Conservation (phyloP, 1,140 invertebrate genomes). For the Colletes latitarsis region DNA sequence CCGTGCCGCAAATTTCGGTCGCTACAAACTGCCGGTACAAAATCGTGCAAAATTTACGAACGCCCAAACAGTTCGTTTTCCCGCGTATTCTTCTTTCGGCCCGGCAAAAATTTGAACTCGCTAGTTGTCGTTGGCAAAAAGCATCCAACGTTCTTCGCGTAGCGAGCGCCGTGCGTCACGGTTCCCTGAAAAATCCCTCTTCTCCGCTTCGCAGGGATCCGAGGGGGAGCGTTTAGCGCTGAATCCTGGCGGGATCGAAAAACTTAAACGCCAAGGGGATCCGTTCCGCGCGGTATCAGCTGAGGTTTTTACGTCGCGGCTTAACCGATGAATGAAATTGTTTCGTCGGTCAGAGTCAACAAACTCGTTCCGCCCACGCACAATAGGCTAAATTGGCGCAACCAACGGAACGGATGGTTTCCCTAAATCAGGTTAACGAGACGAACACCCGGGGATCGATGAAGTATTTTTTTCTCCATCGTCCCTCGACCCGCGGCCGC, state of each 20-base stretch:
- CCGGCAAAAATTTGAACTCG: too few relatives aligned
- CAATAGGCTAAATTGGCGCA: slow-evolving; percentile 44
- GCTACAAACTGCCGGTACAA: too few relatives aligned
- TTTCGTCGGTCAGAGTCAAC: slow-evolving; percentile 54
- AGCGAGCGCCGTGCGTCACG: too few relatives aligned
- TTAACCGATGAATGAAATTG: slow-evolving; percentile 59
- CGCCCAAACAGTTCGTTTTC: neutral
- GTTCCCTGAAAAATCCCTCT: neutral
- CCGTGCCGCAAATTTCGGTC: too few relatives aligned
- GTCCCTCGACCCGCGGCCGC: neutral
- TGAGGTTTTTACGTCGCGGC: slow-evolving; percentile 44
- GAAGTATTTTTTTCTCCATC: slow-evolving; percentile 38
- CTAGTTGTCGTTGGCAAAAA: neutral
- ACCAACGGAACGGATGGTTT: slow-evolving; percentile 50
- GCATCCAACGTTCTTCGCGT: neutral
- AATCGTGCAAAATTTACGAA: neutral
- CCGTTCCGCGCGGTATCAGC: slow-evolving; percentile 27
- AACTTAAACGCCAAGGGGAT: slow-evolving; percentile 16
- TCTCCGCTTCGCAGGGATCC: neutral
- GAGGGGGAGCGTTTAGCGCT: neutral
- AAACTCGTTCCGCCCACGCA: slow-evolving; percentile 35
- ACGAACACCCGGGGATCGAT: slow-evolving; percentile 54
- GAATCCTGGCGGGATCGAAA: neutral
- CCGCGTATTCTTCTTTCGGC: too few relatives aligned
- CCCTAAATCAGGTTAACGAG: slow-evolving; percentile 66